Base-by-base conservation (phyloP, 2,113 vertebrate genomes). In the Podarcis muralis region DNA sequence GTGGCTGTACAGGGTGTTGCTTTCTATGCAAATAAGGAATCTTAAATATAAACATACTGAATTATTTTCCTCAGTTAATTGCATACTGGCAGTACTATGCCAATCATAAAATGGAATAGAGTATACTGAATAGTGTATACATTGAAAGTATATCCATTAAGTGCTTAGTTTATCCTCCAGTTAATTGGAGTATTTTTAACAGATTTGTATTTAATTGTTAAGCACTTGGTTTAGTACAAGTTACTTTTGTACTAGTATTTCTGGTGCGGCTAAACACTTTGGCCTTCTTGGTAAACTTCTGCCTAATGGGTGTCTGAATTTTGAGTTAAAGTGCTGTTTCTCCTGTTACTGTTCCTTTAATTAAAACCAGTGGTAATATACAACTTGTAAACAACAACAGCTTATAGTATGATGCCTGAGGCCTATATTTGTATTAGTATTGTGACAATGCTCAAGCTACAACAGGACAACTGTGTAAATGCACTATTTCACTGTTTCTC, bases 11-110 rank as follows among this genome's bases (percentile, higher is more conserved):
- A 53, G 81, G 65, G 65, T 83, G 40, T 94, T 16, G 77, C 81
- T 94, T 83, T 87, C 93, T 95, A 93, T 96, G 93, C 95, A 96
- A 89, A 88, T 92, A 68, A 88, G 92, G 87, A 89, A 81, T 65
- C 59, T 18, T 75, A 87, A 90, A 90, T 62, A 48, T 53, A 74
- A 89, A 90, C 62, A 53, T 90, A 48, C 77, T 62, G 23, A 62
- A 88, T 15, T 43, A 91, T 92, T 91, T 69, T 89, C 68, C 86
- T 84, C 65, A 83, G 65, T 48, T 48, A 23, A 11, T 23, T 92
- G 75, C n/a, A 75, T 1, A 69, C 25, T 35, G 83, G 4, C 84
- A 77, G 85, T 40, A 69, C 20, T 59, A 86, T 40, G 93, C 12
- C 76, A 11, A 43, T 53, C 88, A 25, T 81, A 71, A 85, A 72